Base-by-base conservation (phyloP, 2,113 vertebrate genomes). In the Scophthalmus maximus region DNA sequence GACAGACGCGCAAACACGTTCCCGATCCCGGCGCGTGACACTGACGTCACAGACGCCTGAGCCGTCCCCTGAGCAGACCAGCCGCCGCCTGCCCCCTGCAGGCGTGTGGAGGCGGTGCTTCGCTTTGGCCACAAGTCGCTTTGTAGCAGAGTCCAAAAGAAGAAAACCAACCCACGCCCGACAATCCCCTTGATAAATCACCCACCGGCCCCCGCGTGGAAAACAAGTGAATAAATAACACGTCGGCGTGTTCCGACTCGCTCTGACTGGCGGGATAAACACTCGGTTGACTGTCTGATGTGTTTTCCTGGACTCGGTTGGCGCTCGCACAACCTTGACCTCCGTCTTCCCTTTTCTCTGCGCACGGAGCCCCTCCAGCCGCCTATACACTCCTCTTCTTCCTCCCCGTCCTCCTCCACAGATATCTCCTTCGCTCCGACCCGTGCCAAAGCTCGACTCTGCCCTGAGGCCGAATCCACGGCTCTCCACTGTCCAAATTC, bases 401-500 rank as follows among this genome's bases (percentile, higher is more conserved):
- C 69, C 56, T 47, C 66, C 36, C 53, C 52, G 36, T 68, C 40
- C 69, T 77, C 71, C 44, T 42, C 49, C 36, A 7, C 22, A 49
- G 26, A n/a, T 29, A 47, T 50, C 61, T 81, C 67, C 59, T 66
- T 69, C 58, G 44, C 72, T 78, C 29, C 66, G 47, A 47, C 65
- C 55, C 26, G 62, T 81, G 81, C 66, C 78, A 81, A 69, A 68
- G 73, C 78, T 83, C 68, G 75, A 68, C 68, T 74, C 57, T 81
- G 72, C 72, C 79, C 78, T 5, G 25, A 65, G 78, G 86, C 87
- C 79, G 85, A 85, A 88, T 89, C 76, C 81, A 79, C 58, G 12
- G 50, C 73, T 77, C 61, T 60, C 66, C 81, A 57, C 63, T 60
- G 56, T 82, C 84, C 81, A 89, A 87, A 89, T 89, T n/a, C 83